Conservation (phyloP, 2,888 invertebrate genomes). For the Emmelina monodactyla region DNA sequence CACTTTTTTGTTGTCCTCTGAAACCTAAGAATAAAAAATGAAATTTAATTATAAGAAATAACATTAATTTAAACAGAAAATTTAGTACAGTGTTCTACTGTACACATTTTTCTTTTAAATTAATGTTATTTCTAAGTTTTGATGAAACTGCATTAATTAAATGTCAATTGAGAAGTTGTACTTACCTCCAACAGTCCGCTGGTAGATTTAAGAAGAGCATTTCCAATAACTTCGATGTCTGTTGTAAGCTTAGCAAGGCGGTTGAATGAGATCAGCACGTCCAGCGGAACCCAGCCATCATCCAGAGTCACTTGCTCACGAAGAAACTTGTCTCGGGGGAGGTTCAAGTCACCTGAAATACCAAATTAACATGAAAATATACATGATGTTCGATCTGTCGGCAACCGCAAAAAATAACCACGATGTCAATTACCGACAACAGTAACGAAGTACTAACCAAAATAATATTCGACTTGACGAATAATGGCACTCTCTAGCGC, state of each 20-base stretch:
- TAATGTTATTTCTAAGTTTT: no score
- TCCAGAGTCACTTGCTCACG: conserved; percentile 83
- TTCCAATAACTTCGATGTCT: conserved; percentile 74
- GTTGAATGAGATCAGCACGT: conserved; percentile 87
- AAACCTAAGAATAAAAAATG: conserved; percentile 43
- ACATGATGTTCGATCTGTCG: no score
- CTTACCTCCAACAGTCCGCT: conserved; percentile 75
- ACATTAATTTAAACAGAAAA: conserved; percentile 16
- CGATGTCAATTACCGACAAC: not conserved
- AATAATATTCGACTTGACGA: conserved; percentile 73
- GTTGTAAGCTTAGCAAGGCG: conserved; percentile 76
- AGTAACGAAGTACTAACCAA: conserved; percentile 54
- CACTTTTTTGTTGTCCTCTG: conserved; percentile 74
- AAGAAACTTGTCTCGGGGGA: conserved; percentile 93
- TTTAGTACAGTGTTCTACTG: no score
- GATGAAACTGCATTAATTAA: no score
- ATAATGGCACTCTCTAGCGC: conserved; percentile 70
- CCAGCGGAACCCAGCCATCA: conserved; percentile 91
- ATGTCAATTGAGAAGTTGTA: conserved; percentile 19
- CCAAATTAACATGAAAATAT: no score
- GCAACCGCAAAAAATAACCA: not conserved
- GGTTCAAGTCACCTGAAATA: conserved; percentile 82
- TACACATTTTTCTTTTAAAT: no score
- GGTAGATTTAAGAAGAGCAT: conserved; percentile 78
- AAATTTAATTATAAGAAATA: not conserved